Conservation (phyloP, 2,888 invertebrate species). For the Maniola hyperantus region DNA sequence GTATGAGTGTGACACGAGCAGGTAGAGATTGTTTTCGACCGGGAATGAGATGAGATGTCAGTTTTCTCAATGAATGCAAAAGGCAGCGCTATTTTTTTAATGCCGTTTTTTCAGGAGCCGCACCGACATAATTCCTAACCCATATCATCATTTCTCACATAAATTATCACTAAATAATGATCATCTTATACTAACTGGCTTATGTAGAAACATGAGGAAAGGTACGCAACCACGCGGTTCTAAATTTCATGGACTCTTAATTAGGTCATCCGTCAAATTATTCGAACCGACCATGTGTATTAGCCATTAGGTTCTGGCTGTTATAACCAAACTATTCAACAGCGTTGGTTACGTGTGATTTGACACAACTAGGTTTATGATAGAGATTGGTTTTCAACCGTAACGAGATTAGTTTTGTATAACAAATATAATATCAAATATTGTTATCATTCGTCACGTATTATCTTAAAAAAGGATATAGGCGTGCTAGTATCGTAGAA, state of each 20-base stretch:
- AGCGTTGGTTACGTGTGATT: conserved; percentile 32
- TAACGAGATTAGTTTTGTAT: too few species aligned
- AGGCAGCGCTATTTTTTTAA: not conserved
- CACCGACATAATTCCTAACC: not conserved
- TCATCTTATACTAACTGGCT: not conserved
- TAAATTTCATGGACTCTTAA: not conserved
- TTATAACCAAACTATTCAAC: not conserved
- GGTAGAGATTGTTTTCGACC: conserved; percentile 19
- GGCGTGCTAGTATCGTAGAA: too few species aligned
- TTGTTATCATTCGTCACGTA: not conserved
- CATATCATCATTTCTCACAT: not conserved
- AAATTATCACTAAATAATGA: not conserved
- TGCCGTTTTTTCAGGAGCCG: not conserved
- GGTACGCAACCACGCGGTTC: not conserved
- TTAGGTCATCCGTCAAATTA: not conserved
- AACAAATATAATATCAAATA: too few species aligned
- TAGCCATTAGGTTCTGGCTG: conserved; percentile 50
- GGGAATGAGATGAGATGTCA: not conserved
- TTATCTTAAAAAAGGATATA: too few species aligned
- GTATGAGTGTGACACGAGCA: conserved; percentile 30
- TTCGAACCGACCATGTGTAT: conserved; percentile 43
- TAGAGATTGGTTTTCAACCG: not conserved
- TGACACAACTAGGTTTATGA: conserved; percentile 3
- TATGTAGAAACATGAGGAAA: not conserved
- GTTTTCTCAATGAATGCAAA: not conserved